These are phyloP conservation scores for Perithous albicinctus DNA, from an alignment of 2,888 invertebrate genomes.

Conservation along the genomic window DNA sequence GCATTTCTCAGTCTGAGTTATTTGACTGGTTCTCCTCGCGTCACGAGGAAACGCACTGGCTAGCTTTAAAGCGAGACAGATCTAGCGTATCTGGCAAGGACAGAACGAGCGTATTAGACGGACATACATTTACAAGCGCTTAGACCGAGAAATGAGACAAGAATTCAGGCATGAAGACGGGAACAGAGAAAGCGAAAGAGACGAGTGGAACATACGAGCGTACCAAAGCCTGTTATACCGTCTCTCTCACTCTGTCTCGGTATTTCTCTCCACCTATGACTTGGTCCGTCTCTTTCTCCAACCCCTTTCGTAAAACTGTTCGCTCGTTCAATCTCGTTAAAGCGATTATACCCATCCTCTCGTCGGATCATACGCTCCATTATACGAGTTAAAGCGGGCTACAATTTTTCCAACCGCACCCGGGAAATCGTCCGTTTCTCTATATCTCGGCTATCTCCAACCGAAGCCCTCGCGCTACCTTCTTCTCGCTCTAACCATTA, in stretches of 20 bases:
- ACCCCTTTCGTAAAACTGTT: slow-evolving; percentile 63
- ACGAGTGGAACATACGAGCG: slow-evolving; percentile 51
- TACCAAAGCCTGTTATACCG: slow-evolving; percentile 55
- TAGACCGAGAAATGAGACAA: slow-evolving; percentile 12
- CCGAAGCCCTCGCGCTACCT: neutral
- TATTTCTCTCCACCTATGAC: slow-evolving; percentile 20
- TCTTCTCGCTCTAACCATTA: neutral
- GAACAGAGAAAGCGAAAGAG: slow-evolving; percentile 9
- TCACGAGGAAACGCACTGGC: slow-evolving; percentile 48
- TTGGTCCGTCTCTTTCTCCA: slow-evolving; percentile 44
- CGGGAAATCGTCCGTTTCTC: slow-evolving; percentile 33
- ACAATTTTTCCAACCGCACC: slow-evolving; percentile 56
- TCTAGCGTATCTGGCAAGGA: neutral
- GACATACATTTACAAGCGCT: neutral
- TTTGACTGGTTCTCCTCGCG: slow-evolving; percentile 56
- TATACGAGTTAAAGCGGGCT: slow-evolving; percentile 67
- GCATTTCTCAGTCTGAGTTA: slow-evolving; percentile 51
- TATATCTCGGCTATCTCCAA: neutral
- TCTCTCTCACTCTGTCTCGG: slow-evolving; percentile 36
- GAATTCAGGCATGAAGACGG: slow-evolving; percentile 17
- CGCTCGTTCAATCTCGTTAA: slow-evolving; percentile 70
- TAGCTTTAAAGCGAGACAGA: neutral
- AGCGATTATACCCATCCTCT: slow-evolving; percentile 66
- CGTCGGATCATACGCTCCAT: slow-evolving; percentile 68
- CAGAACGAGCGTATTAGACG: neutral